Conservation (phyloP, 1,140 invertebrate genomes). For the Leptinotarsa lineolata region DNA sequence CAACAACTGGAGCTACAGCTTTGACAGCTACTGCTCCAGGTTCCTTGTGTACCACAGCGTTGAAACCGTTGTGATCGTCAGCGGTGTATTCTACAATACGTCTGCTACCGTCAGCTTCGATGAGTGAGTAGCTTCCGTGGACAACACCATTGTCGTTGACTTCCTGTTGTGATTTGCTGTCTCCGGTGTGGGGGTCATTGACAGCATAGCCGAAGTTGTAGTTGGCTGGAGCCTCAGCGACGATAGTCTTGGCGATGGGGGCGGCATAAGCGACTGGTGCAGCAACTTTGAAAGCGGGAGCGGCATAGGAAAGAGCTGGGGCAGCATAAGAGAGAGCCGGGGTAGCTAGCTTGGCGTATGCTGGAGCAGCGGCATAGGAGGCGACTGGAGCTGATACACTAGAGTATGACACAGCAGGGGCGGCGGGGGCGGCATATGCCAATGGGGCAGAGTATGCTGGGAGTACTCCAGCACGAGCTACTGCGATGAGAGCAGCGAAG, state of each 20-base stretch:
- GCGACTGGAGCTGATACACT: slow-evolving; percentile 30
- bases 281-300: slow-evolving; percentile 12
- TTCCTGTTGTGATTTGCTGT: slow-evolving; percentile 43
- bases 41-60: slow-evolving; percentile 47
- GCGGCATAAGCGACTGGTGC: slow-evolving; percentile 13
- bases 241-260: slow-evolving; percentile 32
- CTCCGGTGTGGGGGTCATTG: slow-evolving; percentile 22
- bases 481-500: slow-evolving; percentile 56
- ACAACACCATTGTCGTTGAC: slow-evolving; percentile 2
- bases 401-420: slow-evolving; percentile 52
- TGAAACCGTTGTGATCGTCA: slow-evolving; percentile 57
- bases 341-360: not conserved
- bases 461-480: slow-evolving; percentile 54
- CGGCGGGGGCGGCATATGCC: slow-evolving; percentile 50
- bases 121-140: slow-evolving; percentile 56
- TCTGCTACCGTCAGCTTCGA: slow-evolving; percentile 59
- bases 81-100: slow-evolving; percentile 60
- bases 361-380: not conserved
- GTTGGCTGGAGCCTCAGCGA: slow-evolving; percentile 56
- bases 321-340: not conserved
- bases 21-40: slow-evolving; percentile 38
- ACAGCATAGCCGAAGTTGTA: slow-evolving; percentile 21
- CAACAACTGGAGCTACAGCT: slow-evolving; percentile 28
- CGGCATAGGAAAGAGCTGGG: slow-evolving; percentile 15
- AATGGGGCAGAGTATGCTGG: slow-evolving; percentile 47